Percentiles rank a stretch among this genome's conserved stretches.
Conservation (phyloP, 1,140 invertebrate genomes). For the Neotoxoptera formosana region DNA sequence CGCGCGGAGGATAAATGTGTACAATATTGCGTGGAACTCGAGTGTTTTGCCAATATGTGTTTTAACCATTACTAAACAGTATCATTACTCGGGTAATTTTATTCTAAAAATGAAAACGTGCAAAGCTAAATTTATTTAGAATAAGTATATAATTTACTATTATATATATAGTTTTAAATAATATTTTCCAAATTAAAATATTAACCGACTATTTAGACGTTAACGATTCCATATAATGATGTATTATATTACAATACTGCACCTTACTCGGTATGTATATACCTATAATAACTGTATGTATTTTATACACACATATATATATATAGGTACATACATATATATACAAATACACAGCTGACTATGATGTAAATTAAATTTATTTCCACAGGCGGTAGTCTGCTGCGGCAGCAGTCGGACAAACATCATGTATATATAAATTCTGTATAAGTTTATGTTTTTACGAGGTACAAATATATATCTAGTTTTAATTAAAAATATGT, state of each 20-base stretch:
- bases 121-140: constrained; percentile 23
- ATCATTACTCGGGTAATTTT: constrained; percentile 9
- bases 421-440: background rate
- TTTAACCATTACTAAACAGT: constrained; percentile 24
- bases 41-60: constrained; percentile 35
- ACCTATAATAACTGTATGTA: background rate
- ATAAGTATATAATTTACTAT: background rate
- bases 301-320: background rate
- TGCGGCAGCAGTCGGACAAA: background rate
- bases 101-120: constrained; percentile 43
- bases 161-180: background rate
- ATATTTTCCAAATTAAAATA: constrained; percentile 19
- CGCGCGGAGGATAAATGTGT: background rate
- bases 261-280: background rate
- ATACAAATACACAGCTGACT: background rate
- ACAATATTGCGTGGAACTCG: background rate
- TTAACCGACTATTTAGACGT: background rate
- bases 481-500: constrained; percentile 42
- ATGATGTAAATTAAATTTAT: constrained; percentile 29
- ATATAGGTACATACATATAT: background rate
- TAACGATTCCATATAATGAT: constrained; percentile 26
- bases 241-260: background rate
- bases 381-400: background rate
- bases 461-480: background rate
- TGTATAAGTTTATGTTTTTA: constrained; percentile 7